phyloP scores from a whole-genome alignment of 2,113 vertebrate species.

The Solea senegalensis region DNA sequence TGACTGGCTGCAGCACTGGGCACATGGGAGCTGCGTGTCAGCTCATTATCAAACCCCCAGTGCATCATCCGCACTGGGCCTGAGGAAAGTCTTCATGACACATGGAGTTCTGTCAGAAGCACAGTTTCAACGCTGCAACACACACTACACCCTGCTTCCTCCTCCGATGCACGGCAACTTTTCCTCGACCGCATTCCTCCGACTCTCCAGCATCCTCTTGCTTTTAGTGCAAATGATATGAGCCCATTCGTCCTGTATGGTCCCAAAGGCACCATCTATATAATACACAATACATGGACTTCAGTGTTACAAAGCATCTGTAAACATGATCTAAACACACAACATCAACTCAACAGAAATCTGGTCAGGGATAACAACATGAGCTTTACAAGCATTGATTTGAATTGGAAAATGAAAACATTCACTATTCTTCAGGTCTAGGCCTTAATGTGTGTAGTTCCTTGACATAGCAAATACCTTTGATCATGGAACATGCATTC shows the following conservation, averaged over 20 bases:
- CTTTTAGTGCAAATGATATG: conserved; percentile 61
- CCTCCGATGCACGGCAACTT: background rate
- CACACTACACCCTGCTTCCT: conserved; percentile 17
- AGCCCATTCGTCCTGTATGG: conserved; percentile 31
- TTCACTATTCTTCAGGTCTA: no score
- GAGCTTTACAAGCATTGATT: no score
- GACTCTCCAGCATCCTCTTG: conserved; percentile 26
- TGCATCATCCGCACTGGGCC: conserved; percentile 29
- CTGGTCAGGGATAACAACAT: no score
- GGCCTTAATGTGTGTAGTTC: no score
- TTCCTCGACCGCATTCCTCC: conserved; percentile 28
- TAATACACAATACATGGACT: background rate
- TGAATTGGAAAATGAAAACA: no score
- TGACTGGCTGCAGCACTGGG: conserved; percentile 26
- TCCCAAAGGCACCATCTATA: conserved; percentile 68
- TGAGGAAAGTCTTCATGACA: conserved; percentile 16
- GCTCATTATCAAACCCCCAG: conserved; percentile 15
- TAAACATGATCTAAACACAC: background rate
- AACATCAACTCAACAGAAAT: background rate
- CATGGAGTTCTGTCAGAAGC: conserved; percentile 4
- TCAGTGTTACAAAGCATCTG: background rate
- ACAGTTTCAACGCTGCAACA: background rate
- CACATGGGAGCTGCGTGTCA: conserved; percentile 20
- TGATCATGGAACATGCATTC: no score
- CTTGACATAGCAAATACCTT: no score